Evolutionary conservation across 2,113 vertebrate species (phyloP), one percentile per base, ranked within the genome.

Genomic region (Okapia johnstoni): DNA sequence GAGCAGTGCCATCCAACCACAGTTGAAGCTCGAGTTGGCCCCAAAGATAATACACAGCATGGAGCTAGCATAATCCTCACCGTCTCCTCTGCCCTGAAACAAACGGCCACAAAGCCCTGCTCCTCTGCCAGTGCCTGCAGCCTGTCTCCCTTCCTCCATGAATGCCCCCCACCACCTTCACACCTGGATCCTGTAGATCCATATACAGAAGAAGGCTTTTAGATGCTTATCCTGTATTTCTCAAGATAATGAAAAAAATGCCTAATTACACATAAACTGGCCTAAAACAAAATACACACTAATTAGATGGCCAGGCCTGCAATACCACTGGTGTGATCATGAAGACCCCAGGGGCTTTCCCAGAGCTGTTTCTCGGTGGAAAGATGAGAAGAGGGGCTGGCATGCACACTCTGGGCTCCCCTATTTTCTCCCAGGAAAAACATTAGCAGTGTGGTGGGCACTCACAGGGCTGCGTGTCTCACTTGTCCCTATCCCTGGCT

Each of bases 161-260:
- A 66, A 83, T 87, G 95, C 48, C 91, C 85, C 94, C 93, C 12
- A 14, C 16, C 66, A 40, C 66, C 3, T 25, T 2, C 81, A 76
- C 55, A 52, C 73, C 54, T 83, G n/a, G 19, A 88, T 94, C 30
- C 48, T 93, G 46, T 3, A 26, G 0, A 9, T 94, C 33, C 90
- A 86, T 28, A 9, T 87, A 79, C 76, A 97, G 92, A 48, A 2
- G 76, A 87, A 96, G 76, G 5, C 9, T 77, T 3, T 88, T 40
- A 85, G 25, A 3, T 7, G 93, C 8, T 92, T 79, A 15, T 94
- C 21, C 57, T 36, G 1, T 52, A 88, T 88, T 92, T 25, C 95
- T 96, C 8, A 90, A 97, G 19, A 85, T 21, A 83, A 91, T 90
- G 63, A 89, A 55, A 97, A 98, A 96, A 54, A 40, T 0, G 12